Conservation (phyloP, 2,797 vertebrate genomes). For the Acipenser transmontanus region DNA sequence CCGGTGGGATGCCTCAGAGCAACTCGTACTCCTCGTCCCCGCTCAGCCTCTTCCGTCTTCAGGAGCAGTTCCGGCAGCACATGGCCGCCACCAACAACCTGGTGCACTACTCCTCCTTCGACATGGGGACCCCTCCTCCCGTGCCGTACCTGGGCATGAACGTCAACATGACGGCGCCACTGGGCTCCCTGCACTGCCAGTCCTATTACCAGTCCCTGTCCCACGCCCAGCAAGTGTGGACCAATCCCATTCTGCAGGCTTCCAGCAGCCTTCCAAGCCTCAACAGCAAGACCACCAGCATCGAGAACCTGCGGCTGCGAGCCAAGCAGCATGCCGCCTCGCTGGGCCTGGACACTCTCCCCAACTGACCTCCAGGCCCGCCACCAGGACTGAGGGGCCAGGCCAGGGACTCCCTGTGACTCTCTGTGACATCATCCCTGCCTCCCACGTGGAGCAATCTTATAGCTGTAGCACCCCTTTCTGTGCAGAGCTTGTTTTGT, state of each 20-base stretch:
- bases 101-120: slow-evolving; percentile 93
- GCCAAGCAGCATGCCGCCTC: slow-evolving; percentile 96
- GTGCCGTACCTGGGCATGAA: slow-evolving; percentile 93
- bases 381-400: slow-evolving; percentile 11
- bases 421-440: too few relatives aligned
- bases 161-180: slow-evolving; percentile 83
- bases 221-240: slow-evolving; percentile 93
- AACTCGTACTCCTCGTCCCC: slow-evolving; percentile 95
- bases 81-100: slow-evolving; percentile 97
- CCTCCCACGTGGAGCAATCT: too few relatives aligned
- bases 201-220: slow-evolving; percentile 95
- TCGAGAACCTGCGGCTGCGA: slow-evolving; percentile 91
- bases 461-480: too few relatives aligned
- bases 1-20: slow-evolving; percentile 61
- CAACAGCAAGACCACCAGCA: slow-evolving; percentile 98
- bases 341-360: slow-evolving; percentile 86
- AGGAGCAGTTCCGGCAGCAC: slow-evolving; percentile 98
- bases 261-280: slow-evolving; percentile 68
- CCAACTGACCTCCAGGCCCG: slow-evolving; percentile 68
- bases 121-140: slow-evolving; percentile 80
- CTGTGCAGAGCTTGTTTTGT: too few relatives aligned
- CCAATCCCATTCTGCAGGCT: slow-evolving; percentile 79
- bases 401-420: slow-evolving; percentile 20
- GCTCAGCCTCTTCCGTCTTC: slow-evolving; percentile 95
- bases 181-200: slow-evolving; percentile 90